Evolutionary conservation across 1,140 invertebrate species (phyloP).

Genomic region (Mercenaria mercenaria): DNA sequence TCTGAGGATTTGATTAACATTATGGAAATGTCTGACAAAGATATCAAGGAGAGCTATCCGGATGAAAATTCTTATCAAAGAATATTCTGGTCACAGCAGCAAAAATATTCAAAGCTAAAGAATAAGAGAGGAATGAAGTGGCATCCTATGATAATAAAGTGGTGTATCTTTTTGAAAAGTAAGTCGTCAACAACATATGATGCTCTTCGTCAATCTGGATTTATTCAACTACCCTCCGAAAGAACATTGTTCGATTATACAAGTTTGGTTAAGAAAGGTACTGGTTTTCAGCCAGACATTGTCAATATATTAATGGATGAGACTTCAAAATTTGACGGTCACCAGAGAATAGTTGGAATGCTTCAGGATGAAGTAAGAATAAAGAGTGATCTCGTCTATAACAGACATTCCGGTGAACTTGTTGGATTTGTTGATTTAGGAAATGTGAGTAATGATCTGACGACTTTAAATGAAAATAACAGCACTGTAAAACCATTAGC

Average conservation of each 20-base stretch:
- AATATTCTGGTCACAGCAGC: background rate
- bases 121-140: background rate
- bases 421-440: constrained; percentile 66
- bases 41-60: background rate
- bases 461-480: background rate
- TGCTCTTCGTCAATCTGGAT: background rate
- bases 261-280: background rate
- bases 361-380: constrained; percentile 70
- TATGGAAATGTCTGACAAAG: background rate
- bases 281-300: background rate
- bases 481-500: background rate
- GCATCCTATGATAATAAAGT: background rate
- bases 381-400: constrained; percentile 66
- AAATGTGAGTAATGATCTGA: constrained; percentile 35
- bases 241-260: background rate
- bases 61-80: background rate
- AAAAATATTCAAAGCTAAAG: no score
- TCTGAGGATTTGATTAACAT: background rate
- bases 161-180: background rate
- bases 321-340: background rate
- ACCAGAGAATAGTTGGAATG: constrained; percentile 27
- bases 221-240: background rate
- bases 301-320: background rate
- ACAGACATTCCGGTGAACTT: constrained; percentile 67
- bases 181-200: background rate